These are phyloP conservation scores for Pedicia rivosa DNA, from an alignment of 2,888 invertebrate genomes.

Conservation along the genomic window DNA sequence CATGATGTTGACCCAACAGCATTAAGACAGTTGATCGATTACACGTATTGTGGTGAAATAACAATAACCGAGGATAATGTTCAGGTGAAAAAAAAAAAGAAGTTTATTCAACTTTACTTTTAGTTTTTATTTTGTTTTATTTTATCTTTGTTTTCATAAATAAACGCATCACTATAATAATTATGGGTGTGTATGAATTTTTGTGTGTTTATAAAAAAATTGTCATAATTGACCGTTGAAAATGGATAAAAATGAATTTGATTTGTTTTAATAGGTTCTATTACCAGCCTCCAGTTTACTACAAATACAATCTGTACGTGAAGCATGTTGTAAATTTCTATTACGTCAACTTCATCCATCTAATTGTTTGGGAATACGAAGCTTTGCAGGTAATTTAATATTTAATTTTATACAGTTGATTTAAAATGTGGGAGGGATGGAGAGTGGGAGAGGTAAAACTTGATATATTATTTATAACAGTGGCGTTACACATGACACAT, in stretches of 20 bases:
- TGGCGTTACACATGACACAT: too few relatives aligned
- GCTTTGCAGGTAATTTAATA: constrained; percentile 34
- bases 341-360: constrained; percentile 58
- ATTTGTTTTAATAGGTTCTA: constrained; percentile 26
- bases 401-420: neutral
- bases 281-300: constrained; percentile 57
- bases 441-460: too few relatives aligned
- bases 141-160: neutral
- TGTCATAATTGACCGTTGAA: too few relatives aligned
- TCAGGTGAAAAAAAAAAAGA: constrained; percentile 27
- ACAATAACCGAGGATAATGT: constrained; percentile 50
- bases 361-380: constrained; percentile 59
- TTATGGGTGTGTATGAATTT: too few relatives aligned
- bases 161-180: too few relatives aligned
- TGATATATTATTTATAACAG: too few relatives aligned
- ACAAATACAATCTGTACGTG: constrained; percentile 49
- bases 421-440: neutral
- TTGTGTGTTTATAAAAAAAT: too few relatives aligned
- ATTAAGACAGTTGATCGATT: constrained; percentile 50
- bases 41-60: constrained; percentile 59
- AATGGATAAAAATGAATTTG: too few relatives aligned
- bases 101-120: neutral
- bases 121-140: neutral
- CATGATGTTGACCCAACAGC: constrained; percentile 41
- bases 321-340: constrained; percentile 60